These are phyloP conservation scores for Elephas maximus DNA, from an alignment of 2,113 vertebrate genomes.

Conservation along the genomic window DNA sequence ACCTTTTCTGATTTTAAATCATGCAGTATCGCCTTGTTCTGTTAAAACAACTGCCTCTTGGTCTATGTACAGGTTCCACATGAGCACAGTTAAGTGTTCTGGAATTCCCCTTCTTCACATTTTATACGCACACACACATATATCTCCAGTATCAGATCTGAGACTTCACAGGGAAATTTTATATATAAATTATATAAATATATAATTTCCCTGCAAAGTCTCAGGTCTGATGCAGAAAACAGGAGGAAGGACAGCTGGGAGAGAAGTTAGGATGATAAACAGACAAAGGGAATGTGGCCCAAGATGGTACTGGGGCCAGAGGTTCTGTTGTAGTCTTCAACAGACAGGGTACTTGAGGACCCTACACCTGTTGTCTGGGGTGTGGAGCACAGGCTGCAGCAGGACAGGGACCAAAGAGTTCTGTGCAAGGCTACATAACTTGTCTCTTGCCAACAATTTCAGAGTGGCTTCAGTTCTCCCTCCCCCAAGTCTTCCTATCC, in stretches of 20 bases:
- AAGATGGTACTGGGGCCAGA: not conserved
- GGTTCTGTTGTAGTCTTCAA: not conserved
- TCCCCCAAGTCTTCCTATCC: not conserved
- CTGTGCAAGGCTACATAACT: not conserved
- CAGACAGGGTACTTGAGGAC: not conserved
- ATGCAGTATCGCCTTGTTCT: too few relatives aligned
- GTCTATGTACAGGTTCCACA: too few relatives aligned
- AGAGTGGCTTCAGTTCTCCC: not conserved
- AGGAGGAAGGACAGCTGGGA: not conserved
- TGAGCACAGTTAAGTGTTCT: too few relatives aligned
- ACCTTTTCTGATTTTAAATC: too few relatives aligned
- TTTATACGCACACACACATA: too few relatives aligned
- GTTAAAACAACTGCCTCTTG: too few relatives aligned
- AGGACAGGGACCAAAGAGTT: not conserved
- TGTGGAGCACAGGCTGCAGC: not conserved
- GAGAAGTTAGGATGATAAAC: not conserved
- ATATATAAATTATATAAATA: not conserved
- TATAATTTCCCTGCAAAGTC: not conserved
- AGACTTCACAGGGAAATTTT: too few relatives aligned
- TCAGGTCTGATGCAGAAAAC: not conserved
- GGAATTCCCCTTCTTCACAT: too few relatives aligned
- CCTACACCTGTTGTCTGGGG: too few relatives aligned
- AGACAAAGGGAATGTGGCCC: not conserved
- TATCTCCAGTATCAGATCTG: too few relatives aligned
- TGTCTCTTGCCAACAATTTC: not conserved